These are phyloP conservation scores for Cheirogaleus major DNA, from an alignment of 2,797 vertebrate species.

Conservation along the genomic window DNA sequence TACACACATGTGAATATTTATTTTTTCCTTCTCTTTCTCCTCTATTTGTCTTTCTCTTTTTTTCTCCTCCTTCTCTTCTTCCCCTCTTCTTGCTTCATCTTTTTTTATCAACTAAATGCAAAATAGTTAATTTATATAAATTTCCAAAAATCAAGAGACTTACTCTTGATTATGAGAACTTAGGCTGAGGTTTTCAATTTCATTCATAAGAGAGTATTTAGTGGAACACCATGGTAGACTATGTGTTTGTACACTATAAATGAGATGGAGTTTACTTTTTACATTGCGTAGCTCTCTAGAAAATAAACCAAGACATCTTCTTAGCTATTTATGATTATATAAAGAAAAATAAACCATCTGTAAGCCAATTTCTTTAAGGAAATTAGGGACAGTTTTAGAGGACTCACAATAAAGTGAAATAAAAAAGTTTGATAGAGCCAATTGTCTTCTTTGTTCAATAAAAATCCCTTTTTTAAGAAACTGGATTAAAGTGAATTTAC, in stretches of 20 bases:
- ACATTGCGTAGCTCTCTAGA: background rate
- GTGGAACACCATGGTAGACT: background rate
- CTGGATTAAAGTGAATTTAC: slow-evolving; percentile 21
- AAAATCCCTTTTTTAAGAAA: slow-evolving; percentile 17
- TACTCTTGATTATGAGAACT: slow-evolving; percentile 1
- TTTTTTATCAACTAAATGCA: background rate
- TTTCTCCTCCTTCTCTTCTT: background rate
- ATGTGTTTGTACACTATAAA: background rate
- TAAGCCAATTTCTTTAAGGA: background rate
- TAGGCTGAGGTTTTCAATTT: background rate
- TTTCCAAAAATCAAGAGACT: background rate
- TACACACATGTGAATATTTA: background rate
- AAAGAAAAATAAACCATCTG: slow-evolving; percentile 33
- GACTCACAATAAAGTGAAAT: background rate
- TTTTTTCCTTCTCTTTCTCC: background rate
- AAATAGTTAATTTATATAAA: background rate
- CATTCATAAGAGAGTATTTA: background rate
- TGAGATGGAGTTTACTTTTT: slow-evolving; percentile 45
- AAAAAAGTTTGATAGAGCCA: slow-evolving; percentile 25
- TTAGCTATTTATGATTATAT: background rate
- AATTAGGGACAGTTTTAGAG: slow-evolving; percentile 47
- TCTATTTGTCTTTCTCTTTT: background rate
- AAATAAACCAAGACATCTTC: background rate
- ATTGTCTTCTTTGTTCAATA: slow-evolving; percentile 58
- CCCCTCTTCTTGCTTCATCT: background rate